Percentiles rank a stretch among this genome's conserved stretches.
These are phyloP conservation scores for Amitus sp. DNA, from an alignment of 2,888 invertebrate genomes.

Conservation along the genomic window DNA sequence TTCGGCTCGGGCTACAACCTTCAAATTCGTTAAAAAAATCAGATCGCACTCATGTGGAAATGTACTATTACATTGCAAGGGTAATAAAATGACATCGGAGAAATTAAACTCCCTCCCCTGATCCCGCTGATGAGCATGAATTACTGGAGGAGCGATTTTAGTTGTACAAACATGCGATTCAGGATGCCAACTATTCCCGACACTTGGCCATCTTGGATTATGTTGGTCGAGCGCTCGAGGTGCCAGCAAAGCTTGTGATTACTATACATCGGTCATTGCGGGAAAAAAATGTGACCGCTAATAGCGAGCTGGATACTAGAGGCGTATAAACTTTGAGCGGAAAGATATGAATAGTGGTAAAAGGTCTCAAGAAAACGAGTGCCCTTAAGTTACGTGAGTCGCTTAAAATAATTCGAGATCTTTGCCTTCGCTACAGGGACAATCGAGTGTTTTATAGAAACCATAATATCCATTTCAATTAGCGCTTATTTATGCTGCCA, in stretches of 20 bases:
- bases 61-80: too few relatives aligned
- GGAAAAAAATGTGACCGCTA: constrained; percentile 31
- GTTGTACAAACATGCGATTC: constrained; percentile 10
- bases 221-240: constrained; percentile 29
- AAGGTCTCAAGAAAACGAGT: constrained; percentile 36
- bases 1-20: too few relatives aligned
- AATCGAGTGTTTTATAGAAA: too few relatives aligned
- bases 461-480: too few relatives aligned
- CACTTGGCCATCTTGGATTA: constrained; percentile 23
- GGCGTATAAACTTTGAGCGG: constrained; percentile 30
- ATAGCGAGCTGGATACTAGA: constrained; percentile 27
- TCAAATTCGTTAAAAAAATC: too few relatives aligned
- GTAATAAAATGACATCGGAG: too few relatives aligned
- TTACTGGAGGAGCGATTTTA: background rate
- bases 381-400: too few relatives aligned
- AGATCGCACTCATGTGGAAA: too few relatives aligned
- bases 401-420: constrained; percentile 23
- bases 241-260: constrained; percentile 31
- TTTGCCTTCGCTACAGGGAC: constrained; percentile 16
- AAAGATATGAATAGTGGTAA: constrained; percentile 40
- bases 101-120: background rate
- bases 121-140: constrained; percentile 9
- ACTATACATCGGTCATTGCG: constrained; percentile 32
- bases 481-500: too few relatives aligned
- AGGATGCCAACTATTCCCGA: constrained; percentile 15